Evolutionary conservation across 2,888 invertebrate species (phyloP), one percentile per base, ranked within the genome.

Genomic region (Spilarctia lutea): DNA sequence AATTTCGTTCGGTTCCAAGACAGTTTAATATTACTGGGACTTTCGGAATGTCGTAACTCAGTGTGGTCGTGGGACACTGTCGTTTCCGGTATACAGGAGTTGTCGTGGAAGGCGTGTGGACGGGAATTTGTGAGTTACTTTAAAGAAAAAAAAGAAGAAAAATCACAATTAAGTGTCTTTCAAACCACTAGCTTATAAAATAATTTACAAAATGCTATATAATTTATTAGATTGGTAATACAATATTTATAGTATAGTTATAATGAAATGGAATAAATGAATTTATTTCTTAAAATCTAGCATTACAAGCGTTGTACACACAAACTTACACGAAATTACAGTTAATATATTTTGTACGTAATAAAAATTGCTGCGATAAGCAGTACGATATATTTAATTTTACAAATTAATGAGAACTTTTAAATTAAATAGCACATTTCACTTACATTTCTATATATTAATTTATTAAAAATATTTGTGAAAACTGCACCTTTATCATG

Each of bases 331-430:
- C 48, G 56, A 33, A 45, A 69, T 11, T 65, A 73, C 11, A 65
- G 42, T 30, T 69, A 73, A 30, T 66, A 74, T 60, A 74, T 39
- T 83, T 83, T 83, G 83, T 83, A 83, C 83, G 83, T 82, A 81
- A 81, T 67, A 72, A 69, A 30, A 79, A 70, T 16, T 39, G 11
- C 77, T 82, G 83, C 83, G 72, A 75, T 73, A 74, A 69, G 77
- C 82, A 81, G 82, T 76, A 76, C 73, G 74, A 68, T 68, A 81
- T 78, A 56, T 42, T 75, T 56, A 68, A 20, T 39, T 52, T 67
- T 72, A 76, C 56, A 78, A 71, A 78, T 73, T 78, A 76, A 77
- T 76, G 72, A 68, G n/a, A 67, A 52, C 65, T 45, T 68, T 71
- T 71, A 72, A 33, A 72, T 72, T 72, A 72, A 72, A 72, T 72